These are phyloP conservation scores for Nephrocerus scutellatus DNA, from an alignment of 2,888 invertebrate genomes.

Conservation along the genomic window DNA sequence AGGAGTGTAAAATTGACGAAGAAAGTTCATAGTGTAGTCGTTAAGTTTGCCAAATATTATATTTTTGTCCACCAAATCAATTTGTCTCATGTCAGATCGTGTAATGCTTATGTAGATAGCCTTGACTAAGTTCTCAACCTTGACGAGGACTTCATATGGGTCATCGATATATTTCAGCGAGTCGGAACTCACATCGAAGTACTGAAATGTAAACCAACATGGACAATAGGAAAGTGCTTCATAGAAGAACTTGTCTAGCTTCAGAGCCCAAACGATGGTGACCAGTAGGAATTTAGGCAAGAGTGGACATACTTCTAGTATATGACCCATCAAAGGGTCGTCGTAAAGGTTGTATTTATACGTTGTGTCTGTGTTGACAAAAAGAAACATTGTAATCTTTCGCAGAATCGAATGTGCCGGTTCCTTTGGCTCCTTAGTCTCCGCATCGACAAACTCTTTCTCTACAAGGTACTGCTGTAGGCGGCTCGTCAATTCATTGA, in stretches of 20 bases:
- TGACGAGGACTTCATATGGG: slow-evolving; percentile 31
- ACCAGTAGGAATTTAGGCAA: slow-evolving; percentile 35
- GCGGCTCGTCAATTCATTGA: slow-evolving; percentile 29
- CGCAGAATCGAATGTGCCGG: slow-evolving; percentile 24
- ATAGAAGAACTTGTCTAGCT: slow-evolving; percentile 32
- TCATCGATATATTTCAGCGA: slow-evolving; percentile 32
- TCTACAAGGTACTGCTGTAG: slow-evolving; percentile 25
- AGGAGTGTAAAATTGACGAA: slow-evolving; percentile 36
- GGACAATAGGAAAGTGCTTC: slow-evolving; percentile 34
- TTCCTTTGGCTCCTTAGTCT: slow-evolving; percentile 19
- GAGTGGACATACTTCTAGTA: slow-evolving; percentile 32
- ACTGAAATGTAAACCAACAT: slow-evolving; percentile 36
- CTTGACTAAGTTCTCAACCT: slow-evolving; percentile 29
- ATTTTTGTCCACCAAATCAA: slow-evolving; percentile 31
- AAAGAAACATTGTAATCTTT: slow-evolving; percentile 35
- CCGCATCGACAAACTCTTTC: slow-evolving; percentile 22
- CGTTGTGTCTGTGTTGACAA: slow-evolving; percentile 35
- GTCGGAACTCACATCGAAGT: slow-evolving; percentile 31
- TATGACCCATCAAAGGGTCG: slow-evolving; percentile 29
- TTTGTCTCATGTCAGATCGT: slow-evolving; percentile 27
- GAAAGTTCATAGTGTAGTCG: slow-evolving; percentile 31
- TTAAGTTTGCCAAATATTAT: slow-evolving; percentile 31
- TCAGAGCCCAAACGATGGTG: slow-evolving; percentile 32
- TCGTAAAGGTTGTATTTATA: slow-evolving; percentile 32
- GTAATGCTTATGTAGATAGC: slow-evolving; percentile 31